Conservation (phyloP, 2,797 vertebrate genomes). For the Liparis tanakae region DNA sequence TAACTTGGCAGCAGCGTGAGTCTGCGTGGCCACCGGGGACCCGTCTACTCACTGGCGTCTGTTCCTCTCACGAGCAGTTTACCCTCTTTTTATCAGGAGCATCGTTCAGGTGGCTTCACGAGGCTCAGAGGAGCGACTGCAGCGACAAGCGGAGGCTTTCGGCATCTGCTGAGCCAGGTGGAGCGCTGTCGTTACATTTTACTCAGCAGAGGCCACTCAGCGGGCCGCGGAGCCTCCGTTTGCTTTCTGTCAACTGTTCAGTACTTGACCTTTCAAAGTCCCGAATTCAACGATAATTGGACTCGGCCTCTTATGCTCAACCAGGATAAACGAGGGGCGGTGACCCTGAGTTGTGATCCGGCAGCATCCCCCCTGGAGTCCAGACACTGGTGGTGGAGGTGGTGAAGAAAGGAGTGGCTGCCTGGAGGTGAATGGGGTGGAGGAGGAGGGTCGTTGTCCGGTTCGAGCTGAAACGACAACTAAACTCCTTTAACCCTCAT, state of each 20-base stretch:
- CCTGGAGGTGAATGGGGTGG: too few species aligned
- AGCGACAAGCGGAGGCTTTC: constrained; percentile 21
- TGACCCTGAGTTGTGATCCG: too few species aligned
- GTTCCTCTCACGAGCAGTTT: constrained; percentile 20
- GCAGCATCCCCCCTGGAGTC: too few species aligned
- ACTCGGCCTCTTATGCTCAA: too few species aligned
- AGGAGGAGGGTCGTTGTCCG: too few species aligned
- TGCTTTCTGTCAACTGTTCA: neutral
- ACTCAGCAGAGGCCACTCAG: constrained; percentile 6
- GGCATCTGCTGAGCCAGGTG: constrained; percentile 16
- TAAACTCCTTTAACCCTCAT: too few species aligned
- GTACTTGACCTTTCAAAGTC: neutral
- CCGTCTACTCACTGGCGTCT: constrained; percentile 33
- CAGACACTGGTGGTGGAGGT: too few species aligned
- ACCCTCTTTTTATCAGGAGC: constrained; percentile 20
- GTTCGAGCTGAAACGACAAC: too few species aligned
- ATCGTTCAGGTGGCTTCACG: constrained; percentile 21
- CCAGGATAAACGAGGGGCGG: too few species aligned
- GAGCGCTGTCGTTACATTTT: constrained; percentile 11
- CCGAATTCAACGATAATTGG: too few species aligned
- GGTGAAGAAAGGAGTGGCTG: too few species aligned
- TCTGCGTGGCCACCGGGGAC: constrained; percentile 45
- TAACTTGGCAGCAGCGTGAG: constrained; percentile 51
- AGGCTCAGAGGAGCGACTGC: constrained; percentile 15
- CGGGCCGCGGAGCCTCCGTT: neutral